Percentiles rank a stretch among this genome's conserved stretches.
These are phyloP conservation scores for Dasyurus viverrinus DNA, from an alignment of 2,113 vertebrate genomes.

Conservation along the genomic window DNA sequence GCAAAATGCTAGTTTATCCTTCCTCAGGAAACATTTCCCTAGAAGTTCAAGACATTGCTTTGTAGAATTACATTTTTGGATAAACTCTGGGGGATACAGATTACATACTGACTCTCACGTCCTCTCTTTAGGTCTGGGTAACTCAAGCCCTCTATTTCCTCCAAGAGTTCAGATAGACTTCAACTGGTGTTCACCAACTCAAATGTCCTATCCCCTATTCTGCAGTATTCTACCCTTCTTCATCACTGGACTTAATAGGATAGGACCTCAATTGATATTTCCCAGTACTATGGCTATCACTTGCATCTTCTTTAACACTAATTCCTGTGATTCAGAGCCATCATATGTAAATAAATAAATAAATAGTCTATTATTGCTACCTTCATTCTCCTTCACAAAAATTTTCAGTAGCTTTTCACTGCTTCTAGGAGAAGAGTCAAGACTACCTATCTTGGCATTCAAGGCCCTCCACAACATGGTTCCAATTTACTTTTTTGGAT, in stretches of 20 bases:
- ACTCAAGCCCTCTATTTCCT: neutral
- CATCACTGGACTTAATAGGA: neutral
- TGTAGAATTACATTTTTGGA: neutral
- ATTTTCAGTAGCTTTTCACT: neutral
- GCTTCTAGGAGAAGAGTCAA: neutral
- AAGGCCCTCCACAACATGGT: neutral
- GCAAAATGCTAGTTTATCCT: neutral
- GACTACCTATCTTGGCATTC: neutral
- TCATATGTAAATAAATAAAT: neutral
- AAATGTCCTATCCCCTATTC: neutral
- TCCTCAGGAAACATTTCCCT: neutral
- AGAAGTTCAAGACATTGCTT: neutral
- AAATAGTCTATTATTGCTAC: neutral
- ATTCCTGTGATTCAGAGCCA: neutral
- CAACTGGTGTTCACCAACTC: neutral
- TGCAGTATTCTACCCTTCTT: neutral
- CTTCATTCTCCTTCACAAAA: neutral
- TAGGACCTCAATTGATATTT: neutral
- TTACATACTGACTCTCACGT: neutral
- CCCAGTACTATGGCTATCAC: neutral
- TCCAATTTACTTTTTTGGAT: neutral
- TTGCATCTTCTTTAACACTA: neutral
- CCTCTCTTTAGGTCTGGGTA: neutral
- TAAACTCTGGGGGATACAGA: neutral
- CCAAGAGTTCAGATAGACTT: neutral